Base-by-base conservation (phyloP, 2,888 invertebrate species). In the Candidula unifasciata region DNA sequence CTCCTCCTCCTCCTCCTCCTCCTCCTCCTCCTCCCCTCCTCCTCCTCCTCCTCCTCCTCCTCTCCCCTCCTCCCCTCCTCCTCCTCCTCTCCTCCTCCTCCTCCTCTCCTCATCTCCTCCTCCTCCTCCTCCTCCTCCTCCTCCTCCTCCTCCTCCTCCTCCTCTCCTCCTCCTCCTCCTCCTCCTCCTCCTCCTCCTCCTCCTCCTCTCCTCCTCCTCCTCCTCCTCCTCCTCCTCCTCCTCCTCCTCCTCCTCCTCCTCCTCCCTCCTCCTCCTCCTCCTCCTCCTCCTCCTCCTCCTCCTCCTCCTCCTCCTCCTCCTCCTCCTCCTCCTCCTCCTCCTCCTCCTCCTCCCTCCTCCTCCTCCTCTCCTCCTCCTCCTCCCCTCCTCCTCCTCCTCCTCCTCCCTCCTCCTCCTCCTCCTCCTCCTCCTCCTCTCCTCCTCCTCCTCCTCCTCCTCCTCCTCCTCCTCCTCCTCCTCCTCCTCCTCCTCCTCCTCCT, bases 401-500 rank as follows among this genome's bases (percentile, higher is more conserved):
- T 76, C 44, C 30, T 76, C 44, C n/a, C n/a, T n/a, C n/a, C n/a
- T n/a, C n/a, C n/a, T n/a, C n/a, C n/a, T n/a, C n/a, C n/a, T n/a
- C n/a, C n/a, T n/a, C n/a, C n/a, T n/a, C n/a, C n/a, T n/a, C n/a
- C n/a, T n/a, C n/a, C n/a, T n/a, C 30, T 76, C 44, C 35, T 74
- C 33, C 74, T 74, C 33, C 74, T 74, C 33, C 35, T 74, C 33
- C 35, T 74, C 33, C 74, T 74, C 33, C 35, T 74, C 33, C 74
- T 74, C 74, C 37, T 74, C 74, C 24, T 74, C 74, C 24, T 74
- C 74, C 24, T 64, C 60, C 54, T 54, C 54, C 54, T 54, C 54
- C 24, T 68, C 69, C 24, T 68, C 69, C 30, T 68, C 69, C 24
- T 68, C 69, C 24, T 68, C 69, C 30, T 68, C 69, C 24, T 68